Evolutionary conservation across 2,797 vertebrate species (phyloP), one percentile per base, ranked within the genome.

Genomic region (Dipus sagitta): DNA sequence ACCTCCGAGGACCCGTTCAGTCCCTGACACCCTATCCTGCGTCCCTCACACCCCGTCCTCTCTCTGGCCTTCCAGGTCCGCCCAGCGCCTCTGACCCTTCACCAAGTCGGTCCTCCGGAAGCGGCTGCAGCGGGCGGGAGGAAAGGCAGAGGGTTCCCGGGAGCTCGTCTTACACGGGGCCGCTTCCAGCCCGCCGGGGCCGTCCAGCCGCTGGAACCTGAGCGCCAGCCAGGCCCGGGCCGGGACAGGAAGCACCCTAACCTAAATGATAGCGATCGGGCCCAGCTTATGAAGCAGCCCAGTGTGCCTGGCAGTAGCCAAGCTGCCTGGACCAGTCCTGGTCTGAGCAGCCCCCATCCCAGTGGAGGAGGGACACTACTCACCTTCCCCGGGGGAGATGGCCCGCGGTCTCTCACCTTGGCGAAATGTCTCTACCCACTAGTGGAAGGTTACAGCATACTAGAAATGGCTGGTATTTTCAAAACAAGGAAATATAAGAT

Each of bases 221-320:
- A 95, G 86, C 15, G 28, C 32, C 0, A 1, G 70, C 95, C 96
- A 94, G 87, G 90, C 78, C 94, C 75, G 17, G 0, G 76, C 20
- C 23, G 93, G 85, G 78, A 94, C 93, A 94, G 94, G 93, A 96
- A 96, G 90, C 90, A 47, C 79, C 62, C 67, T 26, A 65, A 2
- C 62, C 67, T 26, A 65, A 2, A 64, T 0, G 92, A 96, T 86
- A 89, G 88, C 0, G n/a, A 94, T 95, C 93, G 32, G 70, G 76
- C 54, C 47, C 0, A n/a, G 60, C 86, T 68, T 54, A 47, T 34
- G 89, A 76, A 82, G 15, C 1, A 18, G 0, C 38, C 71, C 30
- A 13, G 47, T 64, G 83, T 1, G 38, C 89, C 17, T 21, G 32
- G 54, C 85, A n/a, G 84, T 58, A 34, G n/a, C n/a, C 13, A 24